Evolutionary conservation across 2,888 invertebrate genomes (phyloP), one percentile per base, ranked within the genome.

Genomic region (Lithophane ornitopus): DNA sequence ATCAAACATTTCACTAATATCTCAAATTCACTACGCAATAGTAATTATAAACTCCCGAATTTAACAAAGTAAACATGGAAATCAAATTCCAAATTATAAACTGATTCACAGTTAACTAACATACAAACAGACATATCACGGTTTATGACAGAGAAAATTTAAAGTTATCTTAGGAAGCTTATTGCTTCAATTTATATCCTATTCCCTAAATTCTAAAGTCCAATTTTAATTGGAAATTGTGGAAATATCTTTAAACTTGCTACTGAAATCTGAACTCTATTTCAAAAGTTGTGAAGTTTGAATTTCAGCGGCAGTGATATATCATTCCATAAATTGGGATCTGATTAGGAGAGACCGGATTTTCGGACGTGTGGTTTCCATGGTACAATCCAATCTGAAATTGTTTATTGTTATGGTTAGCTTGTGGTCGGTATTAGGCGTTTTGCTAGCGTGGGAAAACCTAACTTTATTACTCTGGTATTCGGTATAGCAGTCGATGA

Each of bases 351-450:
- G 81, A 76, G 78, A 82, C 84, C 81, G 85, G 78, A 85, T 88
- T 89, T 88, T 84, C 85, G 70, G 81, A 85, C 89, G 85, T 90
- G 87, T 84, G 85, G 85, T 86, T 85, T 74, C 54, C 61, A 82
- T 68, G 83, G 78, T 81, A 81, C 82, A 76, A 87, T 76, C 80
- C 86, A 87, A 87, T 87, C 86, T 87, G 70, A 76, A 82, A 86
- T 86, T 86, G 81, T 87, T 84, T 83, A 83, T 77, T 74, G 70
- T 84, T 83, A 88, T 85, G 84, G 87, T 83, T 85, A 67, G 82
- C 80, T 73, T 78, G 81, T 74, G 85, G 80, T 76, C 26, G 65
- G 76, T 79, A 77, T 84, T 85, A 77, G 79, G 77, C 80, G 52
- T 71, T 80, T 75, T 80, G 72, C 39, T 74, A 59, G 67, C 66